A percentile compares a stretch with the other conserved stretches of the same genome.
Conservation (phyloP, 2,888 invertebrate species). For the Neria commutata region DNA sequence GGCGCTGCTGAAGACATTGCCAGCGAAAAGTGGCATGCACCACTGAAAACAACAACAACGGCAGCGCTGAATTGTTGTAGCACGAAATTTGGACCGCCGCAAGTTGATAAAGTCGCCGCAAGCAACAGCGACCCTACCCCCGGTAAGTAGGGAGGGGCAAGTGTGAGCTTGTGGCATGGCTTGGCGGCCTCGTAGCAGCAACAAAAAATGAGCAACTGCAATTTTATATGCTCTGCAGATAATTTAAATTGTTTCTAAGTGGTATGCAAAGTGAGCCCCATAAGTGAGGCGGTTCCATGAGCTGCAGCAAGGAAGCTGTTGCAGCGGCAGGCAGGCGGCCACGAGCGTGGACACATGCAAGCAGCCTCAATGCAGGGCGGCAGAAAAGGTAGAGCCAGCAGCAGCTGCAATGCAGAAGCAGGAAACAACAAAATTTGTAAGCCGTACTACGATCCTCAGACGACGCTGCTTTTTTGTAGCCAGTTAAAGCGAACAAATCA, state of each 20-base stretch:
- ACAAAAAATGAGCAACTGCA: slow-evolving; percentile 11
- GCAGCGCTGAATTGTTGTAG: slow-evolving; percentile 21
- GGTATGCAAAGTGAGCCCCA: slow-evolving; percentile 31
- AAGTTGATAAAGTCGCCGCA: slow-evolving; percentile 18
- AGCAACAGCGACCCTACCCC: no score
- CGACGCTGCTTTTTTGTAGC: background rate
- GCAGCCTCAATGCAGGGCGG: background rate
- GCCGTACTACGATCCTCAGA: background rate
- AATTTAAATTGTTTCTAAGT: slow-evolving; percentile 34
- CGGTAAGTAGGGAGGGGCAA: no score
- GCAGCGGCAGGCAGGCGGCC: no score
- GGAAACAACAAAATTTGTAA: background rate
- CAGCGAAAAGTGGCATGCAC: background rate
- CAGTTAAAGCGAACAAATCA: slow-evolving; percentile 1
- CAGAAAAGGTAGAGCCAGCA: background rate
- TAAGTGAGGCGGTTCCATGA: background rate
- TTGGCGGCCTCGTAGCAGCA: background rate
- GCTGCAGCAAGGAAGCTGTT: no score
- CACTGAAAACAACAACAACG: slow-evolving; percentile 10
- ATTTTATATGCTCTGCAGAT: slow-evolving; percentile 28
- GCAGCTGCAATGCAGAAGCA: background rate
- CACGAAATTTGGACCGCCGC: slow-evolving; percentile 25
- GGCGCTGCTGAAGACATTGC: slow-evolving; percentile 34
- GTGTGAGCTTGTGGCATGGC: no score
- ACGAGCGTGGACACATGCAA: no score